Conservation (phyloP, 1,140 invertebrate species). For the Rhopalosiphum padi region DNA sequence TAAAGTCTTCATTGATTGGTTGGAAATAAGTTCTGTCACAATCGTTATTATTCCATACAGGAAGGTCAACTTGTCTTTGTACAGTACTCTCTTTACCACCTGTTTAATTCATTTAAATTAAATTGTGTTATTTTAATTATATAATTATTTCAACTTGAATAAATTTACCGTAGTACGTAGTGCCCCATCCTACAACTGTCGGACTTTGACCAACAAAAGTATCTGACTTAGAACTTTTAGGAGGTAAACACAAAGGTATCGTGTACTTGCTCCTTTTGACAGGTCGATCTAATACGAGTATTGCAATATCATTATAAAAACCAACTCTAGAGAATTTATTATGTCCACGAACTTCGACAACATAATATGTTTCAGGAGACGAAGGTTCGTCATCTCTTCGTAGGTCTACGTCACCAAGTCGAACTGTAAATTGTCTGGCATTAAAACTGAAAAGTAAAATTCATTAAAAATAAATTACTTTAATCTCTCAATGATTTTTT, state of each 20-base stretch:
- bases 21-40: slow-evolving; percentile 91
- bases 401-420: slow-evolving; percentile 87
- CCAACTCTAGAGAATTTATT: slow-evolving; percentile 82
- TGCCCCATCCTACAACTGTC: slow-evolving; percentile 92
- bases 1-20: slow-evolving; percentile 87
- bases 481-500: background rate
- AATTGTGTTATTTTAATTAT: background rate
- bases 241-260: slow-evolving; percentile 86
- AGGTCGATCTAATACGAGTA: slow-evolving; percentile 76
- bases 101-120: slow-evolving; percentile 60
- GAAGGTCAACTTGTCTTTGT: slow-evolving; percentile 82
- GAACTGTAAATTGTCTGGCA: slow-evolving; percentile 84
- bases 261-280: slow-evolving; percentile 83
- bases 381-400: slow-evolving; percentile 82
- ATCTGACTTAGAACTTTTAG: slow-evolving; percentile 67
- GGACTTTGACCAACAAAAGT: slow-evolving; percentile 76
- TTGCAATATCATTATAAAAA: slow-evolving; percentile 91
- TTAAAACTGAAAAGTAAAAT: slow-evolving; percentile 71
- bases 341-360: slow-evolving; percentile 80
- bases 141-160: background rate
- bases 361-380: slow-evolving; percentile 77
- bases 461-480: background rate
- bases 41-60: slow-evolving; percentile 90
- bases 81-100: slow-evolving; percentile 83
- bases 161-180: slow-evolving; percentile 76